phyloP scores from a whole-genome alignment of 1,140 invertebrate genomes.

The Drosophila virilis region DNA sequence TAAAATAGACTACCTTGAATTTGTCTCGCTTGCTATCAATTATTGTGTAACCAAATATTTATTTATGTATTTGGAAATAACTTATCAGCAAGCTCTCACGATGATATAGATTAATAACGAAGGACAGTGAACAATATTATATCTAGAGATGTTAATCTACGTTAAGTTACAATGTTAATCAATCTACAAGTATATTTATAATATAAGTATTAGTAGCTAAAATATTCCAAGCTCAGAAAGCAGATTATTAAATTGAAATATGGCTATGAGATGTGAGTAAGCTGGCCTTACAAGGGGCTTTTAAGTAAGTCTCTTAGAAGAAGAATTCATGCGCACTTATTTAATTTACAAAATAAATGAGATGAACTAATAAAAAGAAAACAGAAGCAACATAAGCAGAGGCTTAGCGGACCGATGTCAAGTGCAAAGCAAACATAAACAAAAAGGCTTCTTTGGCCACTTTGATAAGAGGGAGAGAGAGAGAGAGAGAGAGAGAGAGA shows the following conservation, averaged over 20 bases:
- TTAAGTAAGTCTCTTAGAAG: constrained; percentile 23
- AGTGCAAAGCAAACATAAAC: constrained; percentile 55
- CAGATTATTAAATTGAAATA: neutral
- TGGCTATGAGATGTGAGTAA: neutral
- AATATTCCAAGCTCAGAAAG: no score
- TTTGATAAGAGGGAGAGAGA: constrained; percentile 49
- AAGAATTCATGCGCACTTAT: constrained; percentile 51
- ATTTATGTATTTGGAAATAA: no score
- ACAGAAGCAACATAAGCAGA: constrained; percentile 1
- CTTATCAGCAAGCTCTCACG: no score
- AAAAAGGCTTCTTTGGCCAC: constrained; percentile 63
- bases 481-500: no score
- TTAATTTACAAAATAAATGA: constrained; percentile 71
- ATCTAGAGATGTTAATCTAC: no score
- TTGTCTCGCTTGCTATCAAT: neutral
- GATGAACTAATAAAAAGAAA: constrained; percentile 22
- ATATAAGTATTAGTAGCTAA: no score
- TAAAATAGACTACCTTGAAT: no score
- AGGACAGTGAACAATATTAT: no score
- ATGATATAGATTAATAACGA: no score
- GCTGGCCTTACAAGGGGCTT: neutral
- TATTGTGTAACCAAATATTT: no score
- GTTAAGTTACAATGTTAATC: no score
- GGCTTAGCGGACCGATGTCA: constrained; percentile 14
- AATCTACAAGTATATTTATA: no score